Evolutionary conservation across 1,140 invertebrate genomes (phyloP), one percentile per base, ranked within the genome.

Genomic region (Drosophila burlai): DNA sequence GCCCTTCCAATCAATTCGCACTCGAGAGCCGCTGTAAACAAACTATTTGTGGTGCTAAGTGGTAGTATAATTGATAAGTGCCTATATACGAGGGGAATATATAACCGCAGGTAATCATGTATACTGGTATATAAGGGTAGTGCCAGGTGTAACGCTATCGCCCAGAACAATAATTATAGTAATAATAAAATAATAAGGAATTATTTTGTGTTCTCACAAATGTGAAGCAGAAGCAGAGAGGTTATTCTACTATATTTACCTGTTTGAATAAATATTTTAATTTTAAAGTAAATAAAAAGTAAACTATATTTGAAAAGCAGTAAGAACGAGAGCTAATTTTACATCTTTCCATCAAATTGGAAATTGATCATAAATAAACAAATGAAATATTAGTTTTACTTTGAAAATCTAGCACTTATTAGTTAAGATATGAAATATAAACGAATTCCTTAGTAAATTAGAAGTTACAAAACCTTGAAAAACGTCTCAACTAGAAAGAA

Each of bases 31-130:
- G 43, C 24, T 69, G 68, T 72, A 72, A 72, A 72, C 66, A 72
- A 71, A 71, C 65, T 49, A 42, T 40, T 71, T n/a, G 2, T 4
- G 38, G 66, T 72, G 52, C 67, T 50, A 73, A 73, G 69, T 73
- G 67, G 52, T 13, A 42, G 45, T 60, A 73, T 60, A 50, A 71
- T 59, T 73, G 69, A 73, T 73, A 73, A 61, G 29, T 67, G 50
- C 16, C 16, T 49, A 46, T 45, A 10, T 46, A 21, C 2, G 1
- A 5, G 1, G 31, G 21, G 21, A 10, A 43, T 24, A 43, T 31
- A 55, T 42, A 21, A 34, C 26, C 34, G 18, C 29, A 72, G 50
- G 52, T 49, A 72, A 72, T 72, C 52, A 36, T 72, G 29, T 72
- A 24, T 8, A 10, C 18, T 18, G 31, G n/a, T 18, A 40, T 49